Evolutionary conservation across 2,113 vertebrate species (phyloP).

Genomic region (Dipodomys spectabilis): DNA sequence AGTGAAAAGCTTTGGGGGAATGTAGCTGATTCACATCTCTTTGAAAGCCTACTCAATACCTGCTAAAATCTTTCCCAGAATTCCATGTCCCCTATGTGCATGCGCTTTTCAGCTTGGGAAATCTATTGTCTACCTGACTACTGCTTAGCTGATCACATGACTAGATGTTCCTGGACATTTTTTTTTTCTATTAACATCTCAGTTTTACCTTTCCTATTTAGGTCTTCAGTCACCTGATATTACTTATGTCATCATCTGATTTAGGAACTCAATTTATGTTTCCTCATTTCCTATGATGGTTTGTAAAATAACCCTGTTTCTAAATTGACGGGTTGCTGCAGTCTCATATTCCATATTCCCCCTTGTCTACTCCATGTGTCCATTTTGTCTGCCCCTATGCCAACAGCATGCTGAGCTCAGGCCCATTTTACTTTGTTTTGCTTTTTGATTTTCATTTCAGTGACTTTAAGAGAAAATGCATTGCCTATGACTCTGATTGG

Average conservation of each 20-base stretch:
- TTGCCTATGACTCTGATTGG: not conserved
- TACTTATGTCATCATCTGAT: not conserved
- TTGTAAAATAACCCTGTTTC: not conserved
- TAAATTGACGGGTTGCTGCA: not conserved
- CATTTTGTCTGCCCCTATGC: no score
- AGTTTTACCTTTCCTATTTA: not conserved
- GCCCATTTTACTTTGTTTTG: constrained; percentile 10
- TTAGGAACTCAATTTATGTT: not conserved
- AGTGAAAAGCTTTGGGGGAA: not conserved
- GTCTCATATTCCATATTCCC: not conserved
- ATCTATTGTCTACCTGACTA: not conserved
- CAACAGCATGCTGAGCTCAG: not conserved
- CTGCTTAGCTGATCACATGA: not conserved
- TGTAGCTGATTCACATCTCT: not conserved
- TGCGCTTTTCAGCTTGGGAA: not conserved
- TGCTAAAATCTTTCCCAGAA: not conserved
- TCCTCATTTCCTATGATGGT: not conserved
- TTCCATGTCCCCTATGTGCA: not conserved
- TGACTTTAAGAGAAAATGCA: not conserved
- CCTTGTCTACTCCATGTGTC: no score
- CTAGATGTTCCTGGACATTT: not conserved
- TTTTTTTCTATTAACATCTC: not conserved
- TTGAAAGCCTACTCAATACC: not conserved
- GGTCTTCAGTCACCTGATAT: not conserved
- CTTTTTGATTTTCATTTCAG: constrained; percentile 19